Base-by-base conservation (phyloP, 2,797 vertebrate species). In the Syngnathus rostellatus region DNA sequence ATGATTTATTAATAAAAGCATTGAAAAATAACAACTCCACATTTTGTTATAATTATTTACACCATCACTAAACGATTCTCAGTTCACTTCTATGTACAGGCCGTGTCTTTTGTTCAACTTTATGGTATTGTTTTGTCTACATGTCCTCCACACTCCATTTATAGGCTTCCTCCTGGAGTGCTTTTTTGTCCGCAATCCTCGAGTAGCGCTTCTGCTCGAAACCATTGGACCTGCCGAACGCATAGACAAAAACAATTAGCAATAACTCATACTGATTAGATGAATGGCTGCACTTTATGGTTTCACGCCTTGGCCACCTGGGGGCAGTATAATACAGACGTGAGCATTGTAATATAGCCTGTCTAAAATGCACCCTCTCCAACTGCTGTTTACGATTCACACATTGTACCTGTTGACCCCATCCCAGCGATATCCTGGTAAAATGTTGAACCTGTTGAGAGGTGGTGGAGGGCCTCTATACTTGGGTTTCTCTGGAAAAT, bases 81-180 rank as follows among this genome's bases (percentile, higher is more conserved):
- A 69, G 40, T 60, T 76, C 21, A 69, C 59, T 41, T 23, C 50
- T 79, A 72, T 78, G 63, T 75, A 77, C 78, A 77, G 2, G 9
- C 19, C 2, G 4, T 23, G 12, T 65, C 39, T 53, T 64, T 53
- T 51, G 17, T 17, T 9, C 39, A 59, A 39, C 37, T 8, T 41
- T 41, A 23, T 6, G 23, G 21, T 45, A 6, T 45, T 37, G 0
- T 57, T 38, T 1, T 38, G 55, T 58, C 41, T 91, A 99, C 97
- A 99, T 98, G 82, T 99, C 96, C 84, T 99, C 97, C 10, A 99
- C 95, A 0, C 97, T 98, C 97, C 97, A 99, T 79, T 98, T 98
- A 85, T 99, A 99, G 0, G 96, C 96, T 0, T 92, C 85, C 62
- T 98, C 94, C 83, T 99, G 93, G 6, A 91, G 81, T 0, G 97